Evolutionary conservation across 2,797 vertebrate species (phyloP).

Genomic region (Anisognathus igniventris): DNA sequence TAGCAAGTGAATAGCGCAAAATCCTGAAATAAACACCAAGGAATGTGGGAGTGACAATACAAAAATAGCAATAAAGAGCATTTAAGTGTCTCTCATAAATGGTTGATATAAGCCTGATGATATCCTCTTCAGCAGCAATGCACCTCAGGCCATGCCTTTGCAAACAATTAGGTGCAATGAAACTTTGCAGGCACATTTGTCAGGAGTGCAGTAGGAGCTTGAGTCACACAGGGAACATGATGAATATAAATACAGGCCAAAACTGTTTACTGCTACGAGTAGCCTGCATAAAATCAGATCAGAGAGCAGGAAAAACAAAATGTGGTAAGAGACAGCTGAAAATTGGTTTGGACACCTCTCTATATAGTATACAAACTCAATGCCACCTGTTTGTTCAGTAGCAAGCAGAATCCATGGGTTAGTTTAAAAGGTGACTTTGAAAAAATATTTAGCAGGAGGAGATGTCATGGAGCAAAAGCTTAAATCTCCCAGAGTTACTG

Average conservation of each 20-base stretch:
- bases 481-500: slow-evolving; percentile 15
- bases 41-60: background rate
- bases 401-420: background rate
- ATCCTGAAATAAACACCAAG: background rate
- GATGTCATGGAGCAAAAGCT: background rate
- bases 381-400: background rate
- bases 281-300: slow-evolving; percentile 15
- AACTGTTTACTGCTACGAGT: background rate
- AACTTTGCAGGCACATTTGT: background rate
- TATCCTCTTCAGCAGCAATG: background rate
- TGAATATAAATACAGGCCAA: background rate
- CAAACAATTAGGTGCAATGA: background rate
- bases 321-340: background rate
- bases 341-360: background rate
- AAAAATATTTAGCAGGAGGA: slow-evolving; percentile 19
- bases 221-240: background rate
- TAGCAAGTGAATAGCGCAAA: background rate
- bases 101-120: background rate
- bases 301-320: background rate
- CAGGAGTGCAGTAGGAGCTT: background rate
- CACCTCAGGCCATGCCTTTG: background rate
- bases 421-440: slow-evolving; percentile 46
- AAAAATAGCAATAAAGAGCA: background rate
- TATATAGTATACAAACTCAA: background rate
- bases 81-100: background rate